Conservation (phyloP, 1,140 invertebrate genomes). For the Pygmarrhopalites habei region DNA sequence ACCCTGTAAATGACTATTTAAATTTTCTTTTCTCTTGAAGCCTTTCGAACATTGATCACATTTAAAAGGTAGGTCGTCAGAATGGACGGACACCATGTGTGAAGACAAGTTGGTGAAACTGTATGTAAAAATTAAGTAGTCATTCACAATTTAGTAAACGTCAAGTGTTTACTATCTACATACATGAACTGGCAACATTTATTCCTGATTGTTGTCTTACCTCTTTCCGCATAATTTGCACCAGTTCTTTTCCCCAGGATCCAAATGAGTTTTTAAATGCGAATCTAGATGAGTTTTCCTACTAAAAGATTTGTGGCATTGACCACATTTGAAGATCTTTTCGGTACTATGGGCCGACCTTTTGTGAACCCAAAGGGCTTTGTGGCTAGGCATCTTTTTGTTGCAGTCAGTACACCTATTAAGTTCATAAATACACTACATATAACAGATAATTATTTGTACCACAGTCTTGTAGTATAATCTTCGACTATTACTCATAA, state of each 20-base stretch:
- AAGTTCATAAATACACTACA: not conserved
- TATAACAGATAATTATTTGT: not conserved
- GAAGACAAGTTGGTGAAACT: slow-evolving; percentile 11
- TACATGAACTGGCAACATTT: not conserved
- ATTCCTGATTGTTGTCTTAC: not conserved
- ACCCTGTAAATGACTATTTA: slow-evolving; percentile 16
- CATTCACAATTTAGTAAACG: not conserved
- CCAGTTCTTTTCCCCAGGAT: slow-evolving; percentile 20
- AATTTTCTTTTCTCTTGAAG: slow-evolving; percentile 30
- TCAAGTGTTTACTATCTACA: not conserved
- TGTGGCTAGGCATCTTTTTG: slow-evolving; percentile 29
- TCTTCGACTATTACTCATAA: slow-evolving; percentile 15
- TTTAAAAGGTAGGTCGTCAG: slow-evolving; percentile 21
- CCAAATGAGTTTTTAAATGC: slow-evolving; percentile 29
- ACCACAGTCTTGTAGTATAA: too few relatives aligned
- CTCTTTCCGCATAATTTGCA: slow-evolving; percentile 25
- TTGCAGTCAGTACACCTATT: slow-evolving; percentile 23
- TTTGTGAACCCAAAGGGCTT: slow-evolving; percentile 34
- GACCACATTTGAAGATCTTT: slow-evolving; percentile 14
- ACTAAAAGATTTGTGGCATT: slow-evolving; percentile 23
- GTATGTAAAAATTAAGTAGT: not conserved
- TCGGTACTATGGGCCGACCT: slow-evolving; percentile 20
- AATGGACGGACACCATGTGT: slow-evolving; percentile 27
- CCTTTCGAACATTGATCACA: slow-evolving; percentile 27
- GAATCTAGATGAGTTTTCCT: slow-evolving; percentile 24